A percentile compares a stretch with the other conserved stretches of the same genome.
Conservation (phyloP, 1,140 invertebrate genomes). For the Drosophila busckii region DNA sequence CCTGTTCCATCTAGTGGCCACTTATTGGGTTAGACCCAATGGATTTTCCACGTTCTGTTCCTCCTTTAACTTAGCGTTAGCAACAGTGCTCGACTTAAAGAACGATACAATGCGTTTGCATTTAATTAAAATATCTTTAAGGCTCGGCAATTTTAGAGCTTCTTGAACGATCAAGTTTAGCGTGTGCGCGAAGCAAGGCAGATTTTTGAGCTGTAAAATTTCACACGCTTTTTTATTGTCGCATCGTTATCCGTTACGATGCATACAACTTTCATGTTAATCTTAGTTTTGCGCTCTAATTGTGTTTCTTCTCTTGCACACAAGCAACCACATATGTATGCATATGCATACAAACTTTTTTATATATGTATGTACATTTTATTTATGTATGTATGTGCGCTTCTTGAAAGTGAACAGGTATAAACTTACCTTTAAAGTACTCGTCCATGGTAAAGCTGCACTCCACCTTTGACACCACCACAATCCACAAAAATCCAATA, state of each 20-base stretch:
- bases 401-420: too few species aligned
- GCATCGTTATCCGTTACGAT: constrained; percentile 18
- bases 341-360: too few species aligned
- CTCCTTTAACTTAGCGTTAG: constrained; percentile 4
- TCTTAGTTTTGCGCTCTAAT: too few species aligned
- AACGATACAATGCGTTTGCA: constrained; percentile 16
- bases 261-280: constrained; percentile 15
- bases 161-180: constrained; percentile 8
- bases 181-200: constrained; percentile 2
- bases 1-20: constrained; percentile 13
- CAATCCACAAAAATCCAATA: too few species aligned
- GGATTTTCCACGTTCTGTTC: constrained; percentile 7
- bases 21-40: constrained; percentile 7
- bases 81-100: constrained; percentile 13
- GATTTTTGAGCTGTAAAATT: not conserved
- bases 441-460: too few species aligned
- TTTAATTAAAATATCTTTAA: constrained; percentile 7
- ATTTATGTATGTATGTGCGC: too few species aligned
- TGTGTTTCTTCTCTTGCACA: too few species aligned
- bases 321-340: too few species aligned
- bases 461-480: too few species aligned
- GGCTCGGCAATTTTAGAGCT: constrained; percentile 4
- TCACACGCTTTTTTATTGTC: constrained; percentile 14
- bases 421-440: too few species aligned
- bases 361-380: too few species aligned